These are phyloP conservation scores for Tryphoninae sp. DNA, from an alignment of 2,888 invertebrate genomes.

Conservation along the genomic window DNA sequence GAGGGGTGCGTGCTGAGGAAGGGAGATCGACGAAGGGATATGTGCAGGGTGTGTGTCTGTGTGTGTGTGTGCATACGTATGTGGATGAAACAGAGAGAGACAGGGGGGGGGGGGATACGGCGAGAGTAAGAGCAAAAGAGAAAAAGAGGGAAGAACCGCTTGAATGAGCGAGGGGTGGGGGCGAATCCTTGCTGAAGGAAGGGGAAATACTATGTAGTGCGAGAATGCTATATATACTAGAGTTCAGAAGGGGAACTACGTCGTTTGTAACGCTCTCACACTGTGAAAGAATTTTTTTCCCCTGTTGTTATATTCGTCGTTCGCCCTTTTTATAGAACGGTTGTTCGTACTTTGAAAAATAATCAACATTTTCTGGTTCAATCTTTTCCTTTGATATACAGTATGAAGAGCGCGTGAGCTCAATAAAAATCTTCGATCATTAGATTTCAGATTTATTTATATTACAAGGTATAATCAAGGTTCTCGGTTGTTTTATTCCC, in stretches of 20 bases:
- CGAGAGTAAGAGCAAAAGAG: conserved; percentile 35
- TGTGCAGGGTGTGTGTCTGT: conserved; percentile 24
- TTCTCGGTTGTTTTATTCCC: too few relatives aligned
- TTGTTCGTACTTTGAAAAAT: too few relatives aligned
- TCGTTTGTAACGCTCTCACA: conserved; percentile 68
- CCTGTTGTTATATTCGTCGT: neutral
- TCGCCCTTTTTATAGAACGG: neutral
- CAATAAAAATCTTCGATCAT: too few relatives aligned
- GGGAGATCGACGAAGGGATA: conserved; percentile 71
- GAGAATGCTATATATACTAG: conserved; percentile 41
- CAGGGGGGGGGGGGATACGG: conserved; percentile 38
- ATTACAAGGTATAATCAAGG: too few relatives aligned
- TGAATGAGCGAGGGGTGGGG: conserved; percentile 65
- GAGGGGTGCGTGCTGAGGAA: conserved; percentile 67
- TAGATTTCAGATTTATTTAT: too few relatives aligned
- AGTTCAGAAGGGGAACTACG: conserved; percentile 70
- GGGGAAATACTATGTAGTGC: conserved; percentile 9
- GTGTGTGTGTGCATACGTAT: neutral
- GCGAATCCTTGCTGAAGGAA: conserved; percentile 44
- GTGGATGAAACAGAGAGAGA: conserved; percentile 31
- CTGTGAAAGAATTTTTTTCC: neutral
- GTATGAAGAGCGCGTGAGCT: conserved; percentile 1
- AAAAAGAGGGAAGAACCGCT: conserved; percentile 70
- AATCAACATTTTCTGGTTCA: too few relatives aligned
- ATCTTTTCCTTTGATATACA: too few relatives aligned